These are phyloP conservation scores for Lepidurus arcticus DNA, from an alignment of 1,140 invertebrate genomes.

Conservation along the genomic window DNA sequence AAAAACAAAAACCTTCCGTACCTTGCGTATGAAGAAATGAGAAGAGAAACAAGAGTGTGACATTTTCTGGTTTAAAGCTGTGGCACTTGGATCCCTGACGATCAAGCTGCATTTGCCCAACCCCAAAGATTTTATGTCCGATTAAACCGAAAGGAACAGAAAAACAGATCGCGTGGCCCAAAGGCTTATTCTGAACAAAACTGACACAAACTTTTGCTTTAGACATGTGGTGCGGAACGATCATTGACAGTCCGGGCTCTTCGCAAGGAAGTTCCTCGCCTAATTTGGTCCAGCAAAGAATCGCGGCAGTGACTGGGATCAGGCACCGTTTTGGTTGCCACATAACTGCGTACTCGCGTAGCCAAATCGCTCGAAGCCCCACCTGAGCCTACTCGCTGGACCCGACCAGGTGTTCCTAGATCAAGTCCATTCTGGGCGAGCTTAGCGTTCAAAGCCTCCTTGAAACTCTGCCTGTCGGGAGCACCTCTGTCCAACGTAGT, in stretches of 20 bases:
- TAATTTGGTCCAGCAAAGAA: conserved; percentile 83
- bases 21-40: conserved; percentile 19
- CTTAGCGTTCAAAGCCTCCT: conserved; percentile 21
- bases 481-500: not conserved
- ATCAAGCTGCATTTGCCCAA: conserved; percentile 24
- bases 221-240: conserved; percentile 55
- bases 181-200: not conserved
- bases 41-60: conserved; percentile 21
- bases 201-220: not conserved
- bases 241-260: conserved; percentile 61
- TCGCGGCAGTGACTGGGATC: conserved; percentile 51
- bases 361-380: conserved; percentile 36
- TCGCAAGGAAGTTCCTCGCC: conserved; percentile 68
- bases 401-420: not conserved
- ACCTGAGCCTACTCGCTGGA: not conserved
- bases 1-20: not conserved
- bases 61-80: conserved; percentile 14
- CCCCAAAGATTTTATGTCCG: conserved; percentile 16
- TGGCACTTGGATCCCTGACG: conserved; percentile 24
- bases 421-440: not conserved
- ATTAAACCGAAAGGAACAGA: conserved; percentile 22
- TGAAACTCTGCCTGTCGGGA: conserved; percentile 26
- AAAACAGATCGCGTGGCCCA: not conserved
- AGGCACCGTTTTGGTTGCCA: conserved; percentile 49
- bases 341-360: conserved; percentile 63